Percentiles rank a stretch among this genome's conserved stretches.
phyloP scores from a whole-genome alignment of 30 jellyfish, hydroid and myxozoan species.

The Hydractinia symbiolongicarpus region DNA sequence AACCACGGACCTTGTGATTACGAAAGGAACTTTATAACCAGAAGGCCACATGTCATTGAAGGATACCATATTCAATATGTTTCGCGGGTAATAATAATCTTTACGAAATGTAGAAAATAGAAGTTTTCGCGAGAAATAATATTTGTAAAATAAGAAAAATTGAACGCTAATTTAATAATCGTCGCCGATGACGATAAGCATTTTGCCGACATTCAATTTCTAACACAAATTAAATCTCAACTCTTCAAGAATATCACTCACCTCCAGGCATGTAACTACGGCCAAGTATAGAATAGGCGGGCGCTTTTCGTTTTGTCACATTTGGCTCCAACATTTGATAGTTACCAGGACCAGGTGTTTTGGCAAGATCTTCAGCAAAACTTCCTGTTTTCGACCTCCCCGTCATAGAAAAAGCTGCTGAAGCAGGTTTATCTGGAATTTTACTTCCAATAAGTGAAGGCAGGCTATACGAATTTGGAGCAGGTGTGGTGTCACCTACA shows the following conservation, averaged over 20 bases:
- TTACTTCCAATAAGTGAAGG: slow-evolving; percentile 86
- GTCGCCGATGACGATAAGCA: too few species aligned
- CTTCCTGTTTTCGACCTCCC: slow-evolving; percentile 96
- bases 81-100: too few species aligned
- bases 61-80: too few species aligned
- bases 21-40: too few species aligned
- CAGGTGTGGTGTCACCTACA: slow-evolving; percentile 93
- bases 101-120: too few species aligned
- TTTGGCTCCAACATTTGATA: slow-evolving; percentile 83
- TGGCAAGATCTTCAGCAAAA: slow-evolving; percentile 95
- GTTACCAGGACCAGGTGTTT: slow-evolving; percentile 99
- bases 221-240: too few species aligned
- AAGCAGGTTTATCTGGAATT: slow-evolving; percentile 83
- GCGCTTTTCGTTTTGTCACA: slow-evolving; percentile 58
- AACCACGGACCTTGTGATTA: too few species aligned
- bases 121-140: too few species aligned
- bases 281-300: slow-evolving; percentile 89
- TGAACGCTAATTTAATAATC: too few species aligned
- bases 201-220: too few species aligned
- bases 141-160: too few species aligned
- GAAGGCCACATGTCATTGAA: too few species aligned
- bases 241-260: slow-evolving; percentile 22
- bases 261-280: slow-evolving; percentile 99
- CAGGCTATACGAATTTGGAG: slow-evolving; percentile 83
- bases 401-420: slow-evolving; percentile 98